Conservation (phyloP, 2,797 vertebrate genomes). For the Lemur catta region DNA sequence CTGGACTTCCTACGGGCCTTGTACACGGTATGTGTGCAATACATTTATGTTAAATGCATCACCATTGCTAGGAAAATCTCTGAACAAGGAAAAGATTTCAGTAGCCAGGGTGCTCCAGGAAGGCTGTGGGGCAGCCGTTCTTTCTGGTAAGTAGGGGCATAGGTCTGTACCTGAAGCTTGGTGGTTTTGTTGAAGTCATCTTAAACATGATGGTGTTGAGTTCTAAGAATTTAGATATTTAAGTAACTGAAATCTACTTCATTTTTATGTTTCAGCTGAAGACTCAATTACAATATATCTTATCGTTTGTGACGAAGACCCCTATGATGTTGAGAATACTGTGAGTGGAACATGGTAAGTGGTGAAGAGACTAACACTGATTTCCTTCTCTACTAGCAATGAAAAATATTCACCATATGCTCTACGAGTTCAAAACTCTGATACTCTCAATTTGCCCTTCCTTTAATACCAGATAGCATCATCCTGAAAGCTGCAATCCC, state of each 20-base stretch:
- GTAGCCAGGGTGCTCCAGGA: background rate
- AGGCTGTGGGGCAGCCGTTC: background rate
- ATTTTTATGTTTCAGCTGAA: background rate
- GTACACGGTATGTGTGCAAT: rapidly evolving
- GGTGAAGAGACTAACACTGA: background rate
- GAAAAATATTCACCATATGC: background rate
- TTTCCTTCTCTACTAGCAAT: background rate
- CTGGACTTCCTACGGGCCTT: background rate
- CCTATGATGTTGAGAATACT: background rate
- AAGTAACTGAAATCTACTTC: background rate
- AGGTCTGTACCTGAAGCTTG: background rate
- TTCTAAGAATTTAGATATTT: background rate
- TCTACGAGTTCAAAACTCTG: background rate
- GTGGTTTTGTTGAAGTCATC: background rate
- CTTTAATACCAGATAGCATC: background rate
- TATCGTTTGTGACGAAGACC: background rate
- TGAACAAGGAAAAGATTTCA: background rate
- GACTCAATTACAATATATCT: background rate
- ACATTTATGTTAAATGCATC: background rate
- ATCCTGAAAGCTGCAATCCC: background rate
- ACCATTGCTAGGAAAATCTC: background rate
- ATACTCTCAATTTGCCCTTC: background rate
- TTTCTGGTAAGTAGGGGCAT: background rate
- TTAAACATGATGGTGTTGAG: background rate
- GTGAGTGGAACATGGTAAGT: background rate